A percentile compares a stretch with the other conserved stretches of the same genome.
These are phyloP conservation scores for Sisor rabdophorus DNA, from an alignment of 2,113 vertebrate genomes.

Conservation along the genomic window DNA sequence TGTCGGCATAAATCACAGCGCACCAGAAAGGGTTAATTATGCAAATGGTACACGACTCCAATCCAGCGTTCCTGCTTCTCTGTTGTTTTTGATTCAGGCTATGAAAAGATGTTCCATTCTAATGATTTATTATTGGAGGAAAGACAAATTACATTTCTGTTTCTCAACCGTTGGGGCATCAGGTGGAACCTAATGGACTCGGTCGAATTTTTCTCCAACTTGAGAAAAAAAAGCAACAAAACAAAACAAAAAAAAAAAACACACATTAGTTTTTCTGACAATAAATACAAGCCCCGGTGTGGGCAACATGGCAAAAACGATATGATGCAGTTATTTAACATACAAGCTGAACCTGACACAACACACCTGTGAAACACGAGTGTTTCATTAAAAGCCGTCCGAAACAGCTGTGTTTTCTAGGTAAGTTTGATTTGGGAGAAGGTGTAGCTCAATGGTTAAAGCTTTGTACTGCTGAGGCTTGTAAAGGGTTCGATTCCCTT, in stretches of 20 bases:
- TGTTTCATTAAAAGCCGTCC: neutral
- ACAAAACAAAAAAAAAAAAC: neutral
- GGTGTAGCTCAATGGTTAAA: too few relatives aligned
- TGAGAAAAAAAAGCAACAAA: too few relatives aligned
- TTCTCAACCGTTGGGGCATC: conserved; percentile 16
- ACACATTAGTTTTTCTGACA: neutral
- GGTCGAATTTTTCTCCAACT: conserved; percentile 15
- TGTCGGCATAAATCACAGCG: conserved; percentile 61
- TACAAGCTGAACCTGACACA: neutral
- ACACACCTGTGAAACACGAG: neutral
- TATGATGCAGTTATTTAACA: conserved; percentile 1
- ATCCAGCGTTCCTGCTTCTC: conserved; percentile 6
- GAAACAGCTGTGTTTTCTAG: neutral
- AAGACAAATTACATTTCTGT: conserved; percentile 5
- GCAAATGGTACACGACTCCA: conserved; percentile 49
- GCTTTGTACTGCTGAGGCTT: too few relatives aligned
- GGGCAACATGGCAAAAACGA: neutral
- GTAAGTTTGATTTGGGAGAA: neutral
- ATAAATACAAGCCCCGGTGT: conserved; percentile 4
- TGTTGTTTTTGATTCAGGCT: conserved; percentile 28
- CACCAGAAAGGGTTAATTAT: conserved; percentile 67
- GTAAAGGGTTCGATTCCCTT: too few relatives aligned
- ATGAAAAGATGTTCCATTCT: conserved; percentile 20
- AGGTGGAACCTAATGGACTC: conserved; percentile 25
- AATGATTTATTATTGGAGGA: conserved; percentile 23